Percentiles rank a stretch among this genome's conserved stretches.
phyloP scores from a whole-genome alignment of 2,888 invertebrate genomes.

The Aleiodes testaceus region DNA sequence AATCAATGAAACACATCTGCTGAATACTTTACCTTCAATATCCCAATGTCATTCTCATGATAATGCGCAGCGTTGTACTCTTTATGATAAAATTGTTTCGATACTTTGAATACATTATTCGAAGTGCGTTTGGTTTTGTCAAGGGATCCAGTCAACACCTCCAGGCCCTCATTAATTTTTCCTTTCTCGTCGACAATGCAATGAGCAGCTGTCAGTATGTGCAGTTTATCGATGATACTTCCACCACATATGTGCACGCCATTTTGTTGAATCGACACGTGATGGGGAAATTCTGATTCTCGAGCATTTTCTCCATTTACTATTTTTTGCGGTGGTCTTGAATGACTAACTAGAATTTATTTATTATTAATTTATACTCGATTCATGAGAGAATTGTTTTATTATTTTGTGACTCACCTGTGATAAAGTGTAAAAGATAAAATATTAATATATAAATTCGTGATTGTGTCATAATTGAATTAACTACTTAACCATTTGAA shows the following conservation, averaged over 20 bases:
- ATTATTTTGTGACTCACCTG: neutral
- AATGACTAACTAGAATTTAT: neutral
- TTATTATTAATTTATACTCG: neutral
- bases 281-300: constrained; percentile 49
- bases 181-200: constrained; percentile 35
- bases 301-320: constrained; percentile 43
- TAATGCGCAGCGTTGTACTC: neutral
- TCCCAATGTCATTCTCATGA: constrained; percentile 43
- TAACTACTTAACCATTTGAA: neutral
- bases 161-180: no score
- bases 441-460: neutral
- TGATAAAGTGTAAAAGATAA: neutral
- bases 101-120: neutral
- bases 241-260: constrained; percentile 49
- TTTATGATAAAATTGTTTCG: neutral
- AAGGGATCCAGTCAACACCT: neutral
- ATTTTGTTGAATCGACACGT: constrained; percentile 44
- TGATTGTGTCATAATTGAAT: neutral
- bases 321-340: constrained; percentile 34
- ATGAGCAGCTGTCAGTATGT: constrained; percentile 52
- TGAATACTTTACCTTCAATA: constrained; percentile 49
- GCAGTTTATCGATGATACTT: constrained; percentile 37
- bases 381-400: neutral
- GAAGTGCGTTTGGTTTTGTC: no score
- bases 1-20: no score